Evolutionary conservation across 2,888 invertebrate species (phyloP), one percentile per base, ranked within the genome.

Genomic region (Ptilodon capucinus): DNA sequence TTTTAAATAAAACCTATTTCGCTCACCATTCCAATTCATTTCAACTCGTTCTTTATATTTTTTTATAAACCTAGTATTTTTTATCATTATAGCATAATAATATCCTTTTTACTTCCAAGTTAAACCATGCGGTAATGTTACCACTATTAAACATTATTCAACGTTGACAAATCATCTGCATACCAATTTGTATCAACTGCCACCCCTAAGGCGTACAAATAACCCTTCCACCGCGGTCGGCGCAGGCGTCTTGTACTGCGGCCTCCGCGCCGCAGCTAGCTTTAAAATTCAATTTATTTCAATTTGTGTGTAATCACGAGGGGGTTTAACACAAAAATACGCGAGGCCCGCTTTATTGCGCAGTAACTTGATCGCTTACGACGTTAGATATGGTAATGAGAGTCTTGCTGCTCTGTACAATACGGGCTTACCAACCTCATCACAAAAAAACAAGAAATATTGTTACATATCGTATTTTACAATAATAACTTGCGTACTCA

Each of bases 251-350:
- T 77, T 73, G 71, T 48, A n/a, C 63, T 63, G 63, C 69, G 71
- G 68, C 66, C 58, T 8, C 16, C 2, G 16, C 36, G 19, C 16
- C 39, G 40, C 71, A 74, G 83, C 77, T 77, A 76, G 88, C 81
- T 87, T 89, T 88, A 83, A 89, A 87, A 90, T 89, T 86, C 89
- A 89, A 90, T 90, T 91, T 89, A 84, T 91, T 82, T 85, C 91
- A 90, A 90, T 91, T 91, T 90, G 83, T 76, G 77, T 79, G 85
- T 86, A 91, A 90, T 90, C 89, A 87, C 23, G 79, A 71, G 72
- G 74, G 77, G 78, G 84, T 78, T 74, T 79, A 80, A 78, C 71
- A 79, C 82, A 86, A 89, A 90, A 90, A 89, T 88, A 87, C 81
- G 81, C 71, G 67, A 16, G 11, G 25, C 63, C 60, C 59, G 71